phyloP scores from a whole-genome alignment of 2,113 vertebrate species.

The Saccopteryx bilineata region DNA sequence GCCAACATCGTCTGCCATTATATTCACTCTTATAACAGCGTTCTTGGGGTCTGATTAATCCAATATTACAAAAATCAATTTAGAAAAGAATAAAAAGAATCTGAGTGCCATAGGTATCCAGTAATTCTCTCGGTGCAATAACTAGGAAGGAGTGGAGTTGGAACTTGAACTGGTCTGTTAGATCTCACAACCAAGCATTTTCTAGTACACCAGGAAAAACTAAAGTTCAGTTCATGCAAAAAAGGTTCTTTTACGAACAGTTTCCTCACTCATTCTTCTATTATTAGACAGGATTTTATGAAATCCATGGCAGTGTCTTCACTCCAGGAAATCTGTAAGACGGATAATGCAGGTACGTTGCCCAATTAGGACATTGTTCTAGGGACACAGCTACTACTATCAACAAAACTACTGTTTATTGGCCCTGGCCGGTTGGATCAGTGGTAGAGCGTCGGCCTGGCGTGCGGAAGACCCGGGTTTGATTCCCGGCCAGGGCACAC shows the following conservation, averaged over 20 bases:
- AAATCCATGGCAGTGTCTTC: background rate
- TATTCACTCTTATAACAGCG: background rate
- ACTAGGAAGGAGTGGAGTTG: background rate
- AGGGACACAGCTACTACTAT: background rate
- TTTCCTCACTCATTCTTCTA: background rate
- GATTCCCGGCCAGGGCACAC: too few relatives aligned
- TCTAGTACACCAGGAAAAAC: background rate
- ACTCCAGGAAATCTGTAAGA: constrained; percentile 10
- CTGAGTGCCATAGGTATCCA: background rate
- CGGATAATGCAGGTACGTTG: background rate
- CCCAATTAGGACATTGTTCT: constrained; percentile 37
- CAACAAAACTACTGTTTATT: constrained; percentile 9
- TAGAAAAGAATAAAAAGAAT: background rate
- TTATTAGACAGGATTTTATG: background rate
- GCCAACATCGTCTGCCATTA: background rate
- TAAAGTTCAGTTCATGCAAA: background rate
- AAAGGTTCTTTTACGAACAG: background rate
- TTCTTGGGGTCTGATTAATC: background rate
- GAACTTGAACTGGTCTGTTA: background rate
- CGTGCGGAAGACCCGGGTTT: too few relatives aligned
- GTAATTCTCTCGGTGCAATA: background rate
- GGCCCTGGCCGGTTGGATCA: too few relatives aligned
- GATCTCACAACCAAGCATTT: background rate
- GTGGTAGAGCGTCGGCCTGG: too few relatives aligned
- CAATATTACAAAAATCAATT: background rate